Conservation (phyloP, 2,113 vertebrate genomes). For the Sitta europaea region DNA sequence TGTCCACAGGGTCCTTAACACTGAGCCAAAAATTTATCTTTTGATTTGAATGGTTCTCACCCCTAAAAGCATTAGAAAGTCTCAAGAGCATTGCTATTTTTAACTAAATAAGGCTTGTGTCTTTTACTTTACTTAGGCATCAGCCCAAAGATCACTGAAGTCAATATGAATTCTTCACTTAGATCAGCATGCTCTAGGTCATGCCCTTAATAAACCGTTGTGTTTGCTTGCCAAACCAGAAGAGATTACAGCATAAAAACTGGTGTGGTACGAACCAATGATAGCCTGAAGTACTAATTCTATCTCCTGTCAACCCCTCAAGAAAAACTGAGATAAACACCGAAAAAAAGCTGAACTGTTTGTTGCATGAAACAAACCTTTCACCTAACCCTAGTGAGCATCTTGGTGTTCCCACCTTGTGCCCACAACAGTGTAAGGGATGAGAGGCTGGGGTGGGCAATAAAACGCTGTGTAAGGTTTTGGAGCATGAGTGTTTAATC, state of each 20-base stretch:
- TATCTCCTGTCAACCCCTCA: background rate
- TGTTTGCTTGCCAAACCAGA: background rate
- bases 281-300: background rate
- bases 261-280: background rate
- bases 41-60: conserved; percentile 6
- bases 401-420: background rate
- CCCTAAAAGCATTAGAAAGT: background rate
- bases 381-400: accelerated
- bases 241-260: background rate
- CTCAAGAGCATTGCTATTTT: conserved; percentile 32
- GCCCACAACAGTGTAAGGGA: background rate
- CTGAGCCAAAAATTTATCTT: background rate
- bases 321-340: background rate
- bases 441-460: background rate
- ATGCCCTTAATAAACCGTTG: background rate
- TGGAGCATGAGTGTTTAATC: background rate
- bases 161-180: conserved; percentile 35
- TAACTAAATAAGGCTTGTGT: background rate
- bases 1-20: background rate
- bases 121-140: conserved; percentile 41
- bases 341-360: background rate
- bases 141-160: conserved; percentile 21
- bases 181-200: conserved; percentile 14
- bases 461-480: accelerated
- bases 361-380: background rate